Evolutionary conservation across 1,140 invertebrate species (phyloP).

Genomic region (Mylabris phalerata): DNA sequence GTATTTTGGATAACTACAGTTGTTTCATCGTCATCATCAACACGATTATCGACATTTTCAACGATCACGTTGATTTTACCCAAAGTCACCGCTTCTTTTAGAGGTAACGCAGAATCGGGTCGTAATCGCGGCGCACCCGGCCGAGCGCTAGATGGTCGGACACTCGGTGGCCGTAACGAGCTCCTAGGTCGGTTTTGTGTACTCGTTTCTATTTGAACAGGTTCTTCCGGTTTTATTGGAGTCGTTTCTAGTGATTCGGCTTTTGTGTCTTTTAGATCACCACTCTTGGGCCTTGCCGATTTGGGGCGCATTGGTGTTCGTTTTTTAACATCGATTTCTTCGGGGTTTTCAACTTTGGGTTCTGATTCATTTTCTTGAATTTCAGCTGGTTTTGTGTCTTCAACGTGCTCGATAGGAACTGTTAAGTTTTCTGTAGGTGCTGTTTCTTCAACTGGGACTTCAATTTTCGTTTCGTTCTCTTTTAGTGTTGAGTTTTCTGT

Average conservation of each 20-base stretch:
- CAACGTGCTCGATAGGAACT: neutral
- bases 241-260: slow-evolving; percentile 9
- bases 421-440: neutral
- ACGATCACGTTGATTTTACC: slow-evolving; percentile 63
- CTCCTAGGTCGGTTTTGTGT: slow-evolving; percentile 43
- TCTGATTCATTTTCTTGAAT: neutral
- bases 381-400: slow-evolving; percentile 8
- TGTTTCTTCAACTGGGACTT: slow-evolving; percentile 5
- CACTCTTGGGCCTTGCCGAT: slow-evolving; percentile 30
- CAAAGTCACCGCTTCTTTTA: slow-evolving; percentile 44
- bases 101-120: slow-evolving; percentile 47
- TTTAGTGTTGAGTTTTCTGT: slow-evolving; percentile 3
- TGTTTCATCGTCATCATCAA: slow-evolving; percentile 45
- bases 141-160: slow-evolving; percentile 66
- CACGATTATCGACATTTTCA: slow-evolving; percentile 54
- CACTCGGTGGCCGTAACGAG: slow-evolving; percentile 55
- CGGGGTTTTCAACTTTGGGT: neutral
- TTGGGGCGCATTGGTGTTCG: slow-evolving; percentile 13
- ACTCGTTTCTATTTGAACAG: slow-evolving; percentile 3
- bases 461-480: slow-evolving; percentile 6
- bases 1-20: slow-evolving; percentile 45
- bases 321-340: slow-evolving; percentile 11
- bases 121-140: slow-evolving; percentile 66
- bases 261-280: slow-evolving; percentile 19
- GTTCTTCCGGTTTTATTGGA: neutral